Base-by-base conservation (phyloP, 2,797 vertebrate genomes). In the Silurus lanzhouensis region DNA sequence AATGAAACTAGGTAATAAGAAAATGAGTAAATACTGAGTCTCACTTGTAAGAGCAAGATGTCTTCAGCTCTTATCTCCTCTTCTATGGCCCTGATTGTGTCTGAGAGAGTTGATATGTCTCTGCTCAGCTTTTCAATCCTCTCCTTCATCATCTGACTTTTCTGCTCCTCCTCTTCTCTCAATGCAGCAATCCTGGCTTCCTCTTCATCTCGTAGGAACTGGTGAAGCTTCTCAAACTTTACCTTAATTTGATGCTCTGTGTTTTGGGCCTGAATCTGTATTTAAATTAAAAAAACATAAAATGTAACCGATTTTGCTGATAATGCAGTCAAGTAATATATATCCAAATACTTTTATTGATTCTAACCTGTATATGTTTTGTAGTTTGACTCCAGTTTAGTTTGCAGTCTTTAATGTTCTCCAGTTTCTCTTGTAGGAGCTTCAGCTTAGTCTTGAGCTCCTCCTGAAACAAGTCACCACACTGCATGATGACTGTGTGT, bases 151-250 rank as follows among this genome's bases (percentile, higher is more conserved):
- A 20, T 82, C 46, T 66, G 76, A 75, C 82, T 81, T 71, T 82
- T 88, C 61, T 86, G 82, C 84, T 86, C 64, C 61, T 72, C 77
- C 71, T 88, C 87, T 3, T 58, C 77, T 75, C 55, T 75, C 38
- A 87, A 38, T 20, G 61, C 70, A 38, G 72, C 20, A 46, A 84
- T 84, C 15, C 86, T 76, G 77, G 38, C 60, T 15, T 61, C 77
- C 71, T 87, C 86, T 81, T 76, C 61, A 14, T 55, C 75, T 60
- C 55, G 74, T 60, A 87, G 67, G 66, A 80, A 81, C 48, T 81
- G 78, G 70, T 46, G 86, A 76, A 87, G 77, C 38, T 87, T 76
- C n/a, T 76, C 55, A 76, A 76, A 78, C 27, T n/a, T 2, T 12
- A 38, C 57, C 75, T 61, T 78, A 78, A 78, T 78, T 57, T 61